phyloP scores from a whole-genome alignment of 2,888 invertebrate genomes.

The Anodontia alba region DNA sequence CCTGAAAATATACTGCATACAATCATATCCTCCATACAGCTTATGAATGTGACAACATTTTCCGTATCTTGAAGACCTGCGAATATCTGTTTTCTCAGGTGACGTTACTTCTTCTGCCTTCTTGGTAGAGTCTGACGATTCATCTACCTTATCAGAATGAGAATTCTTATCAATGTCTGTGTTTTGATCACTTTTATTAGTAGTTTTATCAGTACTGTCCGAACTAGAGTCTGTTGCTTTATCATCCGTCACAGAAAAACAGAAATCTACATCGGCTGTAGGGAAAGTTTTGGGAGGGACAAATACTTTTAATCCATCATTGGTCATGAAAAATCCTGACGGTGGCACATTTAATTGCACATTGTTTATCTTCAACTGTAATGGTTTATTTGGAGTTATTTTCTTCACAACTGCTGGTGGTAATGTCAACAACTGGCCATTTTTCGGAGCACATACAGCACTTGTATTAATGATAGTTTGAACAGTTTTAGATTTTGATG shows the following conservation, averaged over 20 bases:
- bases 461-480: conserved; percentile 52
- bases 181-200: neutral
- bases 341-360: conserved; percentile 78
- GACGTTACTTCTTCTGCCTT: neutral
- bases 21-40: conserved; percentile 78
- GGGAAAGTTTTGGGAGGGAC: conserved; percentile 80
- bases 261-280: conserved; percentile 64
- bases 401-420: conserved; percentile 74
- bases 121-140: neutral
- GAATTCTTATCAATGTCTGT: neutral
- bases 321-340: conserved; percentile 75
- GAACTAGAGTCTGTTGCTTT: conserved; percentile 13
- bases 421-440: conserved; percentile 78
- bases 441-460: conserved; percentile 51
- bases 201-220: neutral
- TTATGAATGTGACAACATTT: conserved; percentile 69
- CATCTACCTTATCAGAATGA: neutral
- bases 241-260: conserved; percentile 64
- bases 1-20: conserved; percentile 76
- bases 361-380: conserved; percentile 79
- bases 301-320: conserved; percentile 77
- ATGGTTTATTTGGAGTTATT: conserved; percentile 73
- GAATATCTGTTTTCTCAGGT: neutral
- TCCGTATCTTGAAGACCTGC: conserved; percentile 23
- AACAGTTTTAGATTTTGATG: conserved; percentile 22